phyloP scores from a whole-genome alignment of 2,797 vertebrate genomes.

The Paramormyrops hopkinsi region DNA sequence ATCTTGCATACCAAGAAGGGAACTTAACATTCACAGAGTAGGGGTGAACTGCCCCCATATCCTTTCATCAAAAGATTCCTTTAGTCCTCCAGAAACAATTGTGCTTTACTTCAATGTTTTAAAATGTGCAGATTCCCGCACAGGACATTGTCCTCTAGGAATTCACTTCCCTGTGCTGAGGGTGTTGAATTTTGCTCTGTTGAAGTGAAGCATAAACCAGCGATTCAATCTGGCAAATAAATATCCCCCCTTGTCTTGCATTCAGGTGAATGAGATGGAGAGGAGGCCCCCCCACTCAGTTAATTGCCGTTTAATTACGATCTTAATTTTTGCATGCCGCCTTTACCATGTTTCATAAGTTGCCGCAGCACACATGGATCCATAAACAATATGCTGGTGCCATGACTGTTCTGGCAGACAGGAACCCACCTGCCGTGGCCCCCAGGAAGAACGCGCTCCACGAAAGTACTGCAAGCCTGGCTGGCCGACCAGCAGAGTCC shows the following conservation, averaged over 20 bases:
- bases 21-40: conserved; percentile 1
- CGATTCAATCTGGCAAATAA: neutral
- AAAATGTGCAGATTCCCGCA: neutral
- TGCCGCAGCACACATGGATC: neutral
- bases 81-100: conserved; percentile 2
- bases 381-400: neutral
- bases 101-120: neutral
- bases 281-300: neutral
- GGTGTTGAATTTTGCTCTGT: neutral
- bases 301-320: neutral
- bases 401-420: neutral
- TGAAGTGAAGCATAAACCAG: neutral
- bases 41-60: neutral
- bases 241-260: neutral
- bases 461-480: neutral
- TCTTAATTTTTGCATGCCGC: neutral
- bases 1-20: neutral
- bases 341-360: neutral
- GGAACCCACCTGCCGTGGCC: neutral
- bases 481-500: neutral
- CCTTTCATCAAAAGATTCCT: neutral
- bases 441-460: neutral
- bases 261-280: neutral
- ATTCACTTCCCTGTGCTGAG: neutral
- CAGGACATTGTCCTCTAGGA: neutral